Conservation (phyloP, 2,113 vertebrate genomes). For the Stercorarius parasiticus region DNA sequence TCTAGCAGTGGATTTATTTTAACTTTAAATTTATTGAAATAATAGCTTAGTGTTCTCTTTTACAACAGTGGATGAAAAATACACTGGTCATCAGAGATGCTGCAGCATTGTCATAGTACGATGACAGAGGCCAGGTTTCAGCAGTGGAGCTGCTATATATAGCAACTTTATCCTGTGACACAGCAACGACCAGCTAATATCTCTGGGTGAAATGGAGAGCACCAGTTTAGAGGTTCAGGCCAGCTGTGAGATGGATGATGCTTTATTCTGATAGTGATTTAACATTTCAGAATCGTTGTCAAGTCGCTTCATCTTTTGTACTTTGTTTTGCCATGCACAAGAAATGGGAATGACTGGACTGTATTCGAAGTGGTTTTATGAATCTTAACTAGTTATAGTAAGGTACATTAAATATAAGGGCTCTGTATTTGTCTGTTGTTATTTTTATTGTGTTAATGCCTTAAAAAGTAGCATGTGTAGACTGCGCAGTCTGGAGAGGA, state of each 20-base stretch:
- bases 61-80: not conserved
- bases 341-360: not conserved
- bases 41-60: not conserved
- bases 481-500: not conserved
- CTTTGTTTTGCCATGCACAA: not conserved
- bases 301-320: not conserved
- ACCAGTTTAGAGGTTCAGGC: not conserved
- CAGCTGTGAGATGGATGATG: not conserved
- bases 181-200: not conserved
- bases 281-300: not conserved
- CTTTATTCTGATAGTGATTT: not conserved
- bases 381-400: not conserved
- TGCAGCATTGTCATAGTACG: not conserved
- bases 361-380: not conserved
- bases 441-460: not conserved
- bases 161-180: not conserved
- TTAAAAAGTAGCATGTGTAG: not conserved
- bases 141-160: not conserved
- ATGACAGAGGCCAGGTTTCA: not conserved
- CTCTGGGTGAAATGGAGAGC: not conserved
- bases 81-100: not conserved
- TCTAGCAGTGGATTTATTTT: not conserved
- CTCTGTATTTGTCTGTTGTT: not conserved
- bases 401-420: not conserved
- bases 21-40: not conserved